Evolutionary conservation across 2,888 invertebrate genomes (phyloP), one percentile per base, ranked within the genome.

Genomic region (Masnerella sp.): DNA sequence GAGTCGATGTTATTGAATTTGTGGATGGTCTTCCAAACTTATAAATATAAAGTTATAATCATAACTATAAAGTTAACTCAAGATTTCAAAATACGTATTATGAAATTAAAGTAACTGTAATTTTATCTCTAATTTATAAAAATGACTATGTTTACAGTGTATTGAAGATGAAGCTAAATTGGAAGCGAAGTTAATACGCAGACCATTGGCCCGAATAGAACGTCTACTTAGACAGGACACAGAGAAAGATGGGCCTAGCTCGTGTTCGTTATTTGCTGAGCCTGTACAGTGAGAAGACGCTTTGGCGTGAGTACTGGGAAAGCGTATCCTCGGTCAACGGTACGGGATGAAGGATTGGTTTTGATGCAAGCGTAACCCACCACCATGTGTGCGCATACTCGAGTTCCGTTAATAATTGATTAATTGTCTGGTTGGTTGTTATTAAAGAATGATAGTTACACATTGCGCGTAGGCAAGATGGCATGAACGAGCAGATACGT

Each of bases 301-400:
- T 40, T 67, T 43, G 28, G n/a, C 22, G 5, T 17, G 28, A 9
- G 12, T 14, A 12, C 2, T 20, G 9, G 14, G 14, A 34, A 18
- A 59, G 51, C 32, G 18, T 42, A 56, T 49, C 42, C 72, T 61
- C 52, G 61, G 38, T 43, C 36, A 64, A 43, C 59, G 54, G 45
- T 36, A 22, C 62, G 65, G 65, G 70, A 72, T 72, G 47, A 67
- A 36, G 59, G 38, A 28, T 11, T 49, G 59, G 38, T 30, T 62
- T 75, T 77, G 80, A 82, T 73, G 78, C 80, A 84, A 85, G 84
- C 84, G 80, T 83, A 81, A 83, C 82, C 85, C 85, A 80, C 83
- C 80, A 82, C 81, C 84, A 79, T 80, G 74, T 78, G 75, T 78
- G 80, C 77, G 80, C 79, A 80, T 79, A 77, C 75, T 75, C 56